These are phyloP conservation scores for Eristalis intricaria DNA, from an alignment of 2,888 invertebrate species.

Conservation along the genomic window DNA sequence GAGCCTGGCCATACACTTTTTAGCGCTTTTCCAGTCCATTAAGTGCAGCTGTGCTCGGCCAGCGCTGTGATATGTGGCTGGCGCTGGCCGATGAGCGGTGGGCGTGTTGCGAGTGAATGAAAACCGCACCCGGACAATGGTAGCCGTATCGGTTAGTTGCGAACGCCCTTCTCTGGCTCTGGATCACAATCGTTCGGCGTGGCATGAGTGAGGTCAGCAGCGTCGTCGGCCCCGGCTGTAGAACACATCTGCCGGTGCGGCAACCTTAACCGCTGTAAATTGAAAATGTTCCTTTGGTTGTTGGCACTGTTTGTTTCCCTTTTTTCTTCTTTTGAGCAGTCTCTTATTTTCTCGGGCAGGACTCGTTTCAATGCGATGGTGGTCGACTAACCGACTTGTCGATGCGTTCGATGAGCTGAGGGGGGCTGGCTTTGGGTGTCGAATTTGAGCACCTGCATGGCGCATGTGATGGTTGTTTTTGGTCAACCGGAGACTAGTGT, in stretches of 20 bases:
- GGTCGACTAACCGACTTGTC: neutral
- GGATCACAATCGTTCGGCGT: conserved; percentile 3
- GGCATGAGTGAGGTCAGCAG: too few species aligned
- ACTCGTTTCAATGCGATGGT: neutral
- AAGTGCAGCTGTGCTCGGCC: conserved; percentile 47
- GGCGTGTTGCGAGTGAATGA: neutral
- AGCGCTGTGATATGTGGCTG: conserved; percentile 42
- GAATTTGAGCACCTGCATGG: too few species aligned
- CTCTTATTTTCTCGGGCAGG: too few species aligned
- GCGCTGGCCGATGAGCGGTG: neutral
- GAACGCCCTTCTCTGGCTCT: too few species aligned
- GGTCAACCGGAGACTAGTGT: too few species aligned
- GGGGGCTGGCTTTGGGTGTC: neutral
- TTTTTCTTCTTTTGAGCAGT: too few species aligned
- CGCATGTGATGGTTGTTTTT: too few species aligned
- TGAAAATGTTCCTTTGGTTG: neutral
- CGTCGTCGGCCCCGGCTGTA: neutral
- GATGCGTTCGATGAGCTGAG: neutral
- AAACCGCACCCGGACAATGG: conserved; percentile 48
- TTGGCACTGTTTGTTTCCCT: neutral
- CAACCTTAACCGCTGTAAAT: neutral
- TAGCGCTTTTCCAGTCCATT: conserved; percentile 60
- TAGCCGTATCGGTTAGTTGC: conserved; percentile 4
- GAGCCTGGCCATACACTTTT: conserved; percentile 25
- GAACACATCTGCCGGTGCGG: neutral